Percentiles rank a stretch among this genome's conserved stretches.
Evolutionary conservation across 2,797 vertebrate species (phyloP).

Genomic region (Micromesistius poutassou): DNA sequence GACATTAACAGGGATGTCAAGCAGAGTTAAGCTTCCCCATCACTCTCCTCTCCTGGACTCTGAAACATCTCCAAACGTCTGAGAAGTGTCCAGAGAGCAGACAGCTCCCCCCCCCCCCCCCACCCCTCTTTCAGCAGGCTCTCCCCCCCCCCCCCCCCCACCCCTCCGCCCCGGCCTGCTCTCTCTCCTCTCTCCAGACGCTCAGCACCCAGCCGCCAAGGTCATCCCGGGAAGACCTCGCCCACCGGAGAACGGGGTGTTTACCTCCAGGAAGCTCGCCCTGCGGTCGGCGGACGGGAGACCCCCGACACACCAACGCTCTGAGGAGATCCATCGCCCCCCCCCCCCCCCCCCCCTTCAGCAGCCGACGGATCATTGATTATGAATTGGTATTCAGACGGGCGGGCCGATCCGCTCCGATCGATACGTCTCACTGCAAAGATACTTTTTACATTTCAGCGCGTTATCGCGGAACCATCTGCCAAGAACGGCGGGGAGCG

Average conservation of each 20-base stretch:
- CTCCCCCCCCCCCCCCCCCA: no score
- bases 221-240: not conserved
- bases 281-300: not conserved
- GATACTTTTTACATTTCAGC: no score
- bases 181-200: not conserved
- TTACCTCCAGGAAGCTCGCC: not conserved
- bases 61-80: constrained; percentile 36
- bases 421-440: no score
- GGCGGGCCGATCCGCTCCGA: no score
- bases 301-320: no score
- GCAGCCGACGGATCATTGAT: not conserved
- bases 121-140: no score
- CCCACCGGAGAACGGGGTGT: not conserved
- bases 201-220: not conserved
- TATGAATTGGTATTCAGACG: not conserved
- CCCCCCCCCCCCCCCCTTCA: no score
- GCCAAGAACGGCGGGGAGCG: no score
- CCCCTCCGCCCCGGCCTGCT: no score
- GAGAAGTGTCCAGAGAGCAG: not conserved
- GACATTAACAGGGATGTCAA: constrained; percentile 2
- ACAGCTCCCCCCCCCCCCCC: no score
- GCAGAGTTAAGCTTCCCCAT: not conserved
- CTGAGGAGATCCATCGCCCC: no score
- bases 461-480: no score
- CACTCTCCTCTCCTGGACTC: not conserved